Base-by-base conservation (phyloP, 2,113 vertebrate genomes). In the Pantherophis guttatus region DNA sequence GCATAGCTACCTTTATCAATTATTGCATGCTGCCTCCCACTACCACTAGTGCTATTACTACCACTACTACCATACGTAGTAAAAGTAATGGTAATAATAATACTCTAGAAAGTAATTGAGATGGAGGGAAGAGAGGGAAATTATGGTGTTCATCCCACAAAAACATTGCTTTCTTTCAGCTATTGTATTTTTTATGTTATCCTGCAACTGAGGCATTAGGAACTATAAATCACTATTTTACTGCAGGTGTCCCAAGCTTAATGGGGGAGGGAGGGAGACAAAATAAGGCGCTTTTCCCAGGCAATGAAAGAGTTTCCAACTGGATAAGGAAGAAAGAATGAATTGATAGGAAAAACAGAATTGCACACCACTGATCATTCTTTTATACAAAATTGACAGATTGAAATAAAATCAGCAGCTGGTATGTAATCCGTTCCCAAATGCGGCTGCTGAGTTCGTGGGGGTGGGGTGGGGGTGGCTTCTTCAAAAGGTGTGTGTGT, bases 1-100 rank as follows among this genome's bases (percentile, higher is more conserved):
- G 94, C 95, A 96, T 8, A 94, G 97, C 95, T 86, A 94, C 93
- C 90, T 94, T 96, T 95, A 97, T 92, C 96, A 97, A 97, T 97
- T 96, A 96, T 94, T 95, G 94, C 75, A 94, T 53, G 89, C 92
- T 95, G 96, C 95, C 93, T 81, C 75, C 75, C 33, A 21, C 33
- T 39, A 19, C 15, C 33, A 81, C 33, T 81, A 44, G 33, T 44
- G 75, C 75, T 81, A 81, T 81, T 81, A 44, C 75, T 81, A 81
- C 33, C 33, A 39, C 17, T 39, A 70, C 29, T 70, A 81, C 33
- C 33, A 81, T 17, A 10, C 2, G 8, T 81, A 81, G 33, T 81
- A 95, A 93, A 5, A 58, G 5, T 39, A 57, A 6, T 54, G 12
- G n/a, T 39, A 58, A 81, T 9, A 17, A 26, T 39, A 97, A 96